Evolutionary conservation across 2,113 vertebrate species (phyloP).

Genomic region (Falco punctatus): DNA sequence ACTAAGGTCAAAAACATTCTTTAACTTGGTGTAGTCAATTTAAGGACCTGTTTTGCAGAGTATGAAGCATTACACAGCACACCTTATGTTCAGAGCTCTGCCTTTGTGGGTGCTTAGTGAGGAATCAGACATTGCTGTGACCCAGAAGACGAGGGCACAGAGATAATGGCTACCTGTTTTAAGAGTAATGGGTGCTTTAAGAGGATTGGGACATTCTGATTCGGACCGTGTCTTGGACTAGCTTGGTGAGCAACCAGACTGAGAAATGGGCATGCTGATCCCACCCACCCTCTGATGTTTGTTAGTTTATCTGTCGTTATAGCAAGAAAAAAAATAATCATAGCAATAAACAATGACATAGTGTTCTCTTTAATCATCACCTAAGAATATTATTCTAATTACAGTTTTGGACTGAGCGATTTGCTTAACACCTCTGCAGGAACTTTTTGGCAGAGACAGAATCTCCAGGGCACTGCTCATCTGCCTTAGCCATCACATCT

Average conservation of each 20-base stretch:
- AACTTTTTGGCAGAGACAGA: not conserved
- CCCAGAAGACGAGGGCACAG: not conserved
- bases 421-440: not conserved
- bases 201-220: not conserved
- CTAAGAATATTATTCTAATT: not conserved
- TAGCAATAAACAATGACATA: not conserved
- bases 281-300: not conserved
- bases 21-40: not conserved
- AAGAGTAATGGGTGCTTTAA: not conserved
- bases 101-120: not conserved
- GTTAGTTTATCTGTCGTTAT: conserved; percentile 19
- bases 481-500: not conserved
- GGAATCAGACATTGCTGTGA: not conserved
- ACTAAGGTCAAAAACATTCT: not conserved
- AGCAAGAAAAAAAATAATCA: not conserved
- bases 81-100: not conserved
- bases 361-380: not conserved
- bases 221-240: not conserved
- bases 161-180: not conserved
- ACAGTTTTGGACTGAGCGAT: not conserved
- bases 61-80: not conserved
- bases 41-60: not conserved
- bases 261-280: not conserved
- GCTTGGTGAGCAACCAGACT: not conserved
- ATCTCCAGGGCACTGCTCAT: not conserved